phyloP scores from a whole-genome alignment of 53 echinoderm and acorn worm species.

The Holothuria leucospilota region DNA sequence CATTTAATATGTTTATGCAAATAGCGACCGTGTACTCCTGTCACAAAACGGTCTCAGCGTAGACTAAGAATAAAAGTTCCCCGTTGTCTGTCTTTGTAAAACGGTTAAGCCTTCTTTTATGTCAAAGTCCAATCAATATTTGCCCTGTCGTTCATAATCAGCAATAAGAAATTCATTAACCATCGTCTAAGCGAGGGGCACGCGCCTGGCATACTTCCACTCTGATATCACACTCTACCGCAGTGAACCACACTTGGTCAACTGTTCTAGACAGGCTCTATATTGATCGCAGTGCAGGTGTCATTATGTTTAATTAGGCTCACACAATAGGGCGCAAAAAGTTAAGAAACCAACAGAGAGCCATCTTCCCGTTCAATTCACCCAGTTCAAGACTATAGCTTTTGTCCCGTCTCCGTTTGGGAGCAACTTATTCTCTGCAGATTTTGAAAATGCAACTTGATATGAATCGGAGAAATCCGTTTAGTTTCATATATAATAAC shows the following conservation, averaged over 20 bases:
- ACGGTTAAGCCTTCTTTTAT: too few relatives aligned
- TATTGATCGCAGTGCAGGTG: slow-evolving; percentile 43
- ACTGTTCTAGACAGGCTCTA: background rate
- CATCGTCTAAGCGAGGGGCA: slow-evolving; percentile 4
- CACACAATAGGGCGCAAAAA: slow-evolving; percentile 44
- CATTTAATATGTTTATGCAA: too few relatives aligned
- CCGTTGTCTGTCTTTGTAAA: too few relatives aligned
- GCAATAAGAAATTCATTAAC: slow-evolving; percentile 41
- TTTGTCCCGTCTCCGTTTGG: slow-evolving; percentile 14
- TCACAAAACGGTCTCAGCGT: too few relatives aligned
- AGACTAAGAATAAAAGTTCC: too few relatives aligned
- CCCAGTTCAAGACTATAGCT: background rate
- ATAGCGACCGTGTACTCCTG: too few relatives aligned
- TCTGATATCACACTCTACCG: background rate
- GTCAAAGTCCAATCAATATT: slow-evolving; percentile 33
- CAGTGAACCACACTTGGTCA: background rate
- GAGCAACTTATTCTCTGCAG: background rate
- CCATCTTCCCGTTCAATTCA: slow-evolving; percentile 23
- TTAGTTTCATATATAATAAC: too few relatives aligned
- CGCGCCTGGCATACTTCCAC: slow-evolving; percentile 17
- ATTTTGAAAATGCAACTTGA: too few relatives aligned
- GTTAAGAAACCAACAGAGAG: slow-evolving; percentile 39
- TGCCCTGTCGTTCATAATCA: background rate
- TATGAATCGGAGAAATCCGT: too few relatives aligned
- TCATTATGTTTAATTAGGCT: slow-evolving; percentile 55